Conservation (phyloP, 2,888 invertebrate species). For the Empis stercorea region DNA sequence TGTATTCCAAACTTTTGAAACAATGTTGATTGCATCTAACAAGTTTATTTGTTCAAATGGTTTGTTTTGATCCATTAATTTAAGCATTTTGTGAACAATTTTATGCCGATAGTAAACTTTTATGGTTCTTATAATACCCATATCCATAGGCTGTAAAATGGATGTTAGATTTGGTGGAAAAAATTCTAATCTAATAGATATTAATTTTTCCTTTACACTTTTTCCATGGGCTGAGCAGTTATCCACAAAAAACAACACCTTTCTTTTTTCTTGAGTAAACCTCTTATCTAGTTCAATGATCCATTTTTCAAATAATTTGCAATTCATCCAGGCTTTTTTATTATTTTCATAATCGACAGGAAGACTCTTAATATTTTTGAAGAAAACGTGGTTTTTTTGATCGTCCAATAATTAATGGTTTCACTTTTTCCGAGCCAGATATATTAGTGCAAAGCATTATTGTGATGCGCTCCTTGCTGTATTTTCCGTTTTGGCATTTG, state of each 20-base stretch:
- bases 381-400: conserved; percentile 23
- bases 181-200: background rate
- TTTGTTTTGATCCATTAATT: background rate
- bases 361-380: conserved; percentile 19
- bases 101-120: background rate
- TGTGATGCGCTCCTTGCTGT: conserved; percentile 21
- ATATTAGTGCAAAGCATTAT: conserved; percentile 23
- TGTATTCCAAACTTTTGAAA: background rate
- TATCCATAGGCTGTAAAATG: background rate
- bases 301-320: conserved; percentile 6
- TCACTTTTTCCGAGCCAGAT: conserved; percentile 22
- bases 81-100: background rate
- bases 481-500: conserved; percentile 21
- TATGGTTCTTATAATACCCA: background rate
- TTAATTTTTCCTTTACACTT: background rate
- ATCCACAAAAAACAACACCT: conserved; percentile 4
- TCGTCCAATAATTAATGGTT: conserved; percentile 23
- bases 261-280: conserved; percentile 3
- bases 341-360: conserved; percentile 19
- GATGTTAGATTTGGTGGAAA: background rate
- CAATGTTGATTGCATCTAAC: background rate
- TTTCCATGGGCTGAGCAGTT: background rate
- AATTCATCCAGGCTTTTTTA: conserved; percentile 21
- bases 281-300: conserved; percentile 2
- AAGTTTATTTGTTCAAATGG: background rate